A percentile compares a stretch with the other conserved stretches of the same genome.
Conservation (phyloP, 37 sponge, comb jelly and placozoan species). For the Eunapius fragilis region DNA sequence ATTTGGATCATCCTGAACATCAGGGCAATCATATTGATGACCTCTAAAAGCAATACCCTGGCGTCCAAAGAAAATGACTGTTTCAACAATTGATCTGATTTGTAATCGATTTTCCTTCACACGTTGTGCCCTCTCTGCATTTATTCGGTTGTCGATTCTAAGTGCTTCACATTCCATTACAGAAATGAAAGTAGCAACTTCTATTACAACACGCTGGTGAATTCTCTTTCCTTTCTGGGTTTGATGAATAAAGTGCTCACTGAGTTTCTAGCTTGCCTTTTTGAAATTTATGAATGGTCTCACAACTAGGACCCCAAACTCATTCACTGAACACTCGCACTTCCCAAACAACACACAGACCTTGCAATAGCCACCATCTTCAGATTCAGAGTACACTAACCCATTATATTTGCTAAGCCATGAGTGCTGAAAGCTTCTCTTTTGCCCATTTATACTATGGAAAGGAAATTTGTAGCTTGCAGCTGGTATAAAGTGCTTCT, state of each 20-base stretch:
- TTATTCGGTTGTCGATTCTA: too few species aligned
- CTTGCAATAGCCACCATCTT: constrained; percentile 66
- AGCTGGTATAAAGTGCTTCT: constrained; percentile 34
- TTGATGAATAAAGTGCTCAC: constrained; percentile 41
- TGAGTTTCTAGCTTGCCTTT: constrained; percentile 47
- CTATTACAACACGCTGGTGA: constrained; percentile 45
- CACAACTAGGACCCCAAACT: too few species aligned
- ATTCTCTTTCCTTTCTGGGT: constrained; percentile 11
- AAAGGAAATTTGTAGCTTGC: constrained; percentile 33
- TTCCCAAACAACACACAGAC: constrained; percentile 55
- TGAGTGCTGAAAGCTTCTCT: too few species aligned
- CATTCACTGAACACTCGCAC: constrained; percentile 1
- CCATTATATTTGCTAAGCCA: constrained; percentile 36
- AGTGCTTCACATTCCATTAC: too few species aligned
- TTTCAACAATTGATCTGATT: constrained; percentile 57
- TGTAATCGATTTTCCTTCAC: constrained; percentile 30
- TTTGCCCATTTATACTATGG: constrained; percentile 5
- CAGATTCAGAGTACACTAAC: constrained; percentile 31
- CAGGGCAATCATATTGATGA: constrained; percentile 55
- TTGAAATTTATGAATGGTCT: constrained; percentile 51
- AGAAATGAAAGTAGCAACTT: too few species aligned
- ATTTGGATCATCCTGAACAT: neutral
- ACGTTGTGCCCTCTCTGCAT: too few species aligned
- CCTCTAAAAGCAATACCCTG: constrained; percentile 60
- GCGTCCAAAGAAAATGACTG: constrained; percentile 44